Evolutionary conservation across 1,140 invertebrate species (phyloP), one percentile per base, ranked within the genome.

Genomic region (Heliconius nattereri): DNA sequence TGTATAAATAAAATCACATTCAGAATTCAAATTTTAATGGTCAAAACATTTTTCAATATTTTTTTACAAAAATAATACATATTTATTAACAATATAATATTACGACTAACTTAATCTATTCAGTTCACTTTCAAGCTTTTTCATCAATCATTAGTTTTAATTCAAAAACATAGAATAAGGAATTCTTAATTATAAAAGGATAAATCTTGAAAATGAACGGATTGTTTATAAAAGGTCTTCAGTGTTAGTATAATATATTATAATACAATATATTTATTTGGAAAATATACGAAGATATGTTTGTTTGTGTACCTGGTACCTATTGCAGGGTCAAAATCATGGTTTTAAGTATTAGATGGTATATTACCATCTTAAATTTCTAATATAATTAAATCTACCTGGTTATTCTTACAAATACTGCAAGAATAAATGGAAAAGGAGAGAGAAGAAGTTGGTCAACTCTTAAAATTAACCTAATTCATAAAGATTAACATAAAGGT

Each of bases 11-110:
- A 78, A 54, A 76, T 20, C 16, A 37, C 52, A 23, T 13, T 49
- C 74, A 54, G 83, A 90, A 87, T 90, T 89, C 86, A 85, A 86
- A 88, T 87, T 90, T 89, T 89, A 87, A 86, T 89, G 87, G 87
- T 88, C 87, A 83, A 86, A 85, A 87, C 83, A 86, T 87, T 83
- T 83, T 84, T 78, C 71, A 81, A 85, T 78, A 85, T 71, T 79
- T 83, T 45, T 84, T 82, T 84, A 84, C 78, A 84, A 82, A 84
- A 82, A 83, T 82, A 81, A 78, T 78, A 83, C 60, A 29, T 66
- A 66, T 66, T 26, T 66, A 66, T 66, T 66, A 66, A 66, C 23
- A 66, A 66, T 66, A 66, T 16, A 66, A 29, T n/a, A 66, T 66
- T 26, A 66, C 13, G 57, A 66, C 23, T 29, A 29, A n/a, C 3